Evolutionary conservation across 2,888 invertebrate species (phyloP), one percentile per base, ranked within the genome.

Genomic region (Nowickia ferox): DNA sequence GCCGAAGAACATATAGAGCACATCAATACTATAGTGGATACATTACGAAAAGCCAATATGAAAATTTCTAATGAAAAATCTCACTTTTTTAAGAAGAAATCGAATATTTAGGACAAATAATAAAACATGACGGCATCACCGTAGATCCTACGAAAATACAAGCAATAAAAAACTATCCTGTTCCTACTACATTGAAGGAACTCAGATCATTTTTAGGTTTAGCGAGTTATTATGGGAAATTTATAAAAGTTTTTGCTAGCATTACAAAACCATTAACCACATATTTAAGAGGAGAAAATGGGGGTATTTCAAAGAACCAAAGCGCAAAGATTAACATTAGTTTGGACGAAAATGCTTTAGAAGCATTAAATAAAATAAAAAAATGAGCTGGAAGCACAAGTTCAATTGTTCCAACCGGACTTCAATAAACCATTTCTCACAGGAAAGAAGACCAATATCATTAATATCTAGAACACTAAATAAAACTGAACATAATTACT

Each of bases 51-150:
- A 22, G 22, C 22, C 22, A 22, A 22, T 22, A 22, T 22, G 22
- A 22, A 22, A 22, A 22, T 22, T 2, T 22, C 22, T 61, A 22
- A 61, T 59, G 59, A 59, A 11, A 59, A 59, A 38, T 59, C 38
- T n/a, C 38, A 59, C 15, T 59, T 59, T 8, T 59, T 55, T 22
- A 55, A 55, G 55, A 55, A 22, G 55, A 55, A 22, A 55, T 55
- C 19, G 55, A 55, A 55, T 55, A 55, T 22, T 55, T 55, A 22
- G 22, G 55, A 55, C 55, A 55, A 4, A 10, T 51, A 57, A 57
- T 57, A 13, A 22, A 57, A 57, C 57, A 57, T 57, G 57, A 30
- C 57, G 30, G 57, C 57, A 30, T 57, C 57, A 57, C 57, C 30
- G 57, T 57, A 30, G 38, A 57, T 57, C 57, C 57, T 57, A 57